A percentile compares a stretch with the other conserved stretches of the same genome.
These are phyloP conservation scores for Tanytarsus gracilentus DNA, from an alignment of 2,888 invertebrate species.

Conservation along the genomic window DNA sequence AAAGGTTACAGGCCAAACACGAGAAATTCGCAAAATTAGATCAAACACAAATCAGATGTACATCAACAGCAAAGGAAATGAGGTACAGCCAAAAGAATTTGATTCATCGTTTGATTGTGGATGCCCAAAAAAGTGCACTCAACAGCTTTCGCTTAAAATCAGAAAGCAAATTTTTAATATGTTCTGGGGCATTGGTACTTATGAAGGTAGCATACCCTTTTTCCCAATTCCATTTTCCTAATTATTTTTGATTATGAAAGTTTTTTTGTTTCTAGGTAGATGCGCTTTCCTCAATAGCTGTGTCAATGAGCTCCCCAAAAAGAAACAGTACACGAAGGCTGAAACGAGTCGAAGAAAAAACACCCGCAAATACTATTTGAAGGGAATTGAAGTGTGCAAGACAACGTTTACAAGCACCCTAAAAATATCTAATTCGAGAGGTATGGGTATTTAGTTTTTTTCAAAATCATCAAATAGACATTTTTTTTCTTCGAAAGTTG, in stretches of 20 bases:
- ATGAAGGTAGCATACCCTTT: too few relatives aligned
- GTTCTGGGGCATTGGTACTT: constrained; percentile 19
- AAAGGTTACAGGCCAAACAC: constrained; percentile 13
- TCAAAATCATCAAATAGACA: too few relatives aligned
- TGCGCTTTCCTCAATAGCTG: constrained; percentile 19
- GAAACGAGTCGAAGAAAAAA: constrained; percentile 12
- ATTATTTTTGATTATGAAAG: neutral
- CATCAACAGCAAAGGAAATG: constrained; percentile 15
- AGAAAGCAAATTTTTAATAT: constrained; percentile 19
- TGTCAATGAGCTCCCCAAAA: constrained; percentile 23
- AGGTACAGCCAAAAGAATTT: constrained; percentile 17
- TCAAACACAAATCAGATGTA: constrained; percentile 23
- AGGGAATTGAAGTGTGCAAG: constrained; percentile 25
- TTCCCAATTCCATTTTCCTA: too few relatives aligned
- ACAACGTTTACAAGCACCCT: constrained; percentile 18
- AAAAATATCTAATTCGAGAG: neutral
- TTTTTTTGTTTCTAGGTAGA: neutral
- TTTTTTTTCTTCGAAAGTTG: too few relatives aligned
- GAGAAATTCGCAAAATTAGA: constrained; percentile 20
- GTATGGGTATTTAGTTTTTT: too few relatives aligned
- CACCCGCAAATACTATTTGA: constrained; percentile 19
- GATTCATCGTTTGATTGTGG: neutral
- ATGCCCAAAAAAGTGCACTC: constrained; percentile 24
- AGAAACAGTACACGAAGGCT: constrained; percentile 12
- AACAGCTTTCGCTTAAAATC: constrained; percentile 5